Base-by-base conservation (phyloP, 1,140 invertebrate genomes). In the Zophobas morio region DNA sequence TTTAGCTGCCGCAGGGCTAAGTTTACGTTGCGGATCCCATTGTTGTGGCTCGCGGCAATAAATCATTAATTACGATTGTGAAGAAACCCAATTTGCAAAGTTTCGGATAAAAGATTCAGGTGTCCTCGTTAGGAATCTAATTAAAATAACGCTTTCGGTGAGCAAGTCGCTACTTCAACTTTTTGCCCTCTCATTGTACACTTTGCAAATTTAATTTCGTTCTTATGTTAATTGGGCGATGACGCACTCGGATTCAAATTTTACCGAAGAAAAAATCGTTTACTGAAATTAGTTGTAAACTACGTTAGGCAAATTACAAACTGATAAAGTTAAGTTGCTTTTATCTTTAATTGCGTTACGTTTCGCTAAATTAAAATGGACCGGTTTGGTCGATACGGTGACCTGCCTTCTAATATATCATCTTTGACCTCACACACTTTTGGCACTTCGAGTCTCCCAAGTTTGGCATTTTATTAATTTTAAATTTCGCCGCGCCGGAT, bases 1-100 rank as follows among this genome's bases (percentile, higher is more conserved):
- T 66, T 42, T 66, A 66, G 42, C 42, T 66, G 60, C 60, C 37
- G 42, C 42, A 66, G 42, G 42, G 33, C 60, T 6, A 42, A 66
- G 60, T 66, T 66, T 40, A 66, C 39, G 20, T 32, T 1, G 60
- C 39, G 39, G 37, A 5, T 37, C 1, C 60, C 42, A 66, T 66
- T 66, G 60, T 66, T 66, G 60, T 66, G 60, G 39, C 60, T 66
- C 60, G 32, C 32, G 60, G 60, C 60, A 66, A 66, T 66, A 66
- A 66, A 66, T 66, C 60, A 66, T 66, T 66, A 66, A 66, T 66
- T 66, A 66, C 60, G 60, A 66, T 39, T 66, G 60, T 42, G 42
- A 66, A 66, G 60, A 66, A 66, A 66, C 60, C 60, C 60, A 66
- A 66, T 66, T 66, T 66, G n/a, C 60, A 66, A 66, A 66, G 60